Base-by-base conservation (phyloP, 2,888 invertebrate species). In the Lymantria dispar region DNA sequence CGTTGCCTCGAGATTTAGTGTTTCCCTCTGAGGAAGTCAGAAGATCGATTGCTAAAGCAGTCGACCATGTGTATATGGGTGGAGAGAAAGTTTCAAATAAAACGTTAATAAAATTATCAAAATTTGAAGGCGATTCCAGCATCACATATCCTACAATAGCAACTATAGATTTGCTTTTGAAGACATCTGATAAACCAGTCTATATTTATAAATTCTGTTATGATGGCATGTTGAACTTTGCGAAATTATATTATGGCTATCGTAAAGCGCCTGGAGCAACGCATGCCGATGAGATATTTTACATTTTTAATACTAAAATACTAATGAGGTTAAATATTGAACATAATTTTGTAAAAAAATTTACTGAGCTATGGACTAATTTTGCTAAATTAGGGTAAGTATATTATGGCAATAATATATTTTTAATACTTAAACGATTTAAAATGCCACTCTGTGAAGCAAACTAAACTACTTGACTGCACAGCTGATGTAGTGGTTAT, bases 201-300 rank as follows among this genome's bases (percentile, higher is more conserved):
- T 89, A 74, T 46, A 66, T 68, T 0, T 91, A 91, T 50, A 85
- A 82, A 54, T 76, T 90, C 37, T 65, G 66, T 41, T 83, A 85
- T 48, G 80, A 80, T 50, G 90, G 90, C 0, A 80, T 78, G 75
- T 64, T 89, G 68, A 91, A 91, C 63, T 52, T 85, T 2, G 78
- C 81, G 0, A 90, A 90, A 61, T 36, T 72, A 7, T 46, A 68
- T 8, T 83, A 56, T 47, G 83, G 85, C 0, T 85, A 78, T 48
- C 49, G 62, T 10, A 61, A 56, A 0, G 63, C 73, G n/a, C 80
- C 83, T 0, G 90, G 90, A 0, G 88, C 90, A 0, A 82, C 87
- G 0, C 91, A 91, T 45, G 90, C 86, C 0, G 90, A 91, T 55
- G 91, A 90, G n/a, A 50, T 91, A 1, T 90, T 90, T 56, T 91